Base-by-base conservation (phyloP, 1,140 invertebrate genomes). In the Calliphora vicina region DNA sequence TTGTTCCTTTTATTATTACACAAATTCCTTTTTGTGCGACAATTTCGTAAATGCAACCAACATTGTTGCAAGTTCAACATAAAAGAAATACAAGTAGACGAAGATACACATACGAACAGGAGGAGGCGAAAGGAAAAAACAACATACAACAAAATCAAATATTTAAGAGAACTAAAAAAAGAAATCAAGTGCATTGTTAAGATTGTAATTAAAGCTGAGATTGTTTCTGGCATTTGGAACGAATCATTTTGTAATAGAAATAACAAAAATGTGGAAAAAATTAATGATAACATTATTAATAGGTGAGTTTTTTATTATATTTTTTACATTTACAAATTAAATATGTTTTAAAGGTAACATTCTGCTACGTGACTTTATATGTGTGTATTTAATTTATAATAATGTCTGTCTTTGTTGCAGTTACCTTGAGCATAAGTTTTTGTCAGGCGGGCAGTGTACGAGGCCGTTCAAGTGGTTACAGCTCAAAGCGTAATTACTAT, bases 401-500 rank as follows among this genome's bases (percentile, higher is more conserved):
- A 12, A 29, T 29, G 26, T 73, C 0, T 73, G 12, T 42, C 13
- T 20, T 25, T 25, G n/a, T 78, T 43, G n/a, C 74, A 78, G 74
- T 78, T 78, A 78, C 74, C 74, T 78, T 78, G 74, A 78, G 74
- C 42, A 20, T 78, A 12, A 76, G n/a, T 6, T 78, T 25, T 25
- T 78, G 74, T 23, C 74, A 78, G 15, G 74, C 74, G 74, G 74
- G 74, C 12, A 78, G 15, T 78, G 42, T 78, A 50, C 17, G 74
- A 26, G 35, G 76, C 17, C 50, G 76, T 71, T 80, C 25, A 13
- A 29, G 67, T 26, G 25, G 26, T 45, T 71, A 29, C 4, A 61
- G 57, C 42, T 23, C 35, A 82, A 72, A 50, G 71, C n/a, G 83
- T 80, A 35, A 25, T n/a, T 82, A 84, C 26, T 83, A 82, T 67